phyloP scores from a whole-genome alignment of 2,888 invertebrate genomes.

The Tetranychus piercei region DNA sequence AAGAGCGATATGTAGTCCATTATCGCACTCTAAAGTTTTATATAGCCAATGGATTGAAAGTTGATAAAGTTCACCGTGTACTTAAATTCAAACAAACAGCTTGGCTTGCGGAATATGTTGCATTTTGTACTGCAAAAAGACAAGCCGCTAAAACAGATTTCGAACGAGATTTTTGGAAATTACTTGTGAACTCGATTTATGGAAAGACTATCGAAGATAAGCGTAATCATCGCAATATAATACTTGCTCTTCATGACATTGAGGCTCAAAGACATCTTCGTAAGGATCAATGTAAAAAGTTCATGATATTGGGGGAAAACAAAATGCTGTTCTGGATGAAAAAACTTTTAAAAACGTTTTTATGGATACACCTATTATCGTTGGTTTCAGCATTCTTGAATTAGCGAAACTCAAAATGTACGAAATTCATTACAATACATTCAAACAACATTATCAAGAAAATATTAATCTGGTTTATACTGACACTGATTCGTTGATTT shows the following conservation, averaged over 20 bases:
- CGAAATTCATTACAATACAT: not conserved
- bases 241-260: constrained; percentile 20
- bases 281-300: not conserved
- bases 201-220: constrained; percentile 31
- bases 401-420: constrained; percentile 25
- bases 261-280: not conserved
- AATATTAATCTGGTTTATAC: not conserved
- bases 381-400: constrained; percentile 28
- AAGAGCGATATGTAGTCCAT: constrained; percentile 17
- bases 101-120: constrained; percentile 25
- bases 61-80: not conserved
- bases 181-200: constrained; percentile 31
- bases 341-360: constrained; percentile 19
- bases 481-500: constrained; percentile 26
- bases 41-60: not conserved
- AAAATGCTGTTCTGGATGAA: not conserved
- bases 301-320: not conserved
- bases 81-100: constrained; percentile 17
- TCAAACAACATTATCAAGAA: not conserved
- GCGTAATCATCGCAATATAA: constrained; percentile 28
- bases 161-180: constrained; percentile 32
- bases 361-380: constrained; percentile 28
- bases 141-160: constrained; percentile 30
- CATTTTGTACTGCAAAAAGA: constrained; percentile 23
- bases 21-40: not conserved